Base-by-base conservation (phyloP, 1,140 invertebrate genomes). In the Heliconius nattereri region DNA sequence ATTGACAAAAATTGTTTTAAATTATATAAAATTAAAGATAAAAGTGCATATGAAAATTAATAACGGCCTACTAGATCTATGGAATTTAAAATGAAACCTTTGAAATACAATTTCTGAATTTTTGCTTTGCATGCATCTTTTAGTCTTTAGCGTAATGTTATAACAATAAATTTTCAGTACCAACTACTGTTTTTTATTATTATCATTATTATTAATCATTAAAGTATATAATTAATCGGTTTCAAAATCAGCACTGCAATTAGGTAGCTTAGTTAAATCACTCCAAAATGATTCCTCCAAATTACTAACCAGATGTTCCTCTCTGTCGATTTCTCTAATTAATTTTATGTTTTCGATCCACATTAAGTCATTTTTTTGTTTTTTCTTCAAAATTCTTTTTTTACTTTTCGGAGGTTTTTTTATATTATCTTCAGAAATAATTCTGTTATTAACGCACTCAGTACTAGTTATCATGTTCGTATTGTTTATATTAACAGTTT, bases 271-370 rank as follows among this genome's bases (percentile, higher is more conserved):
- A 52, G 79, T 45, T 71, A 60, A 83, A 73, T 91, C 86, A 9
- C 86, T 54, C 91, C 91, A 92, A 82, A 92, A 92, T 6, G 35
- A 40, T 45, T 87, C 86, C n/a, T 81, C 49, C 19, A 89, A 81
- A 72, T 79, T 75, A 45, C 71, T 75, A 16, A 85, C 40, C 37
- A 87, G 83, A 81, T 85, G 85, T 86, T 93, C 92, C 8, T 87
- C 76, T 16, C 54, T 72, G n/a, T 35, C 54, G 16, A 91, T 70
- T 81, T 87, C 83, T 74, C 91, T 85, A 0, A 92, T 81, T 54
- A 84, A 89, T 78, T 83, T 87, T 45, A 93, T 85, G 49, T 84
- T 86, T 80, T 89, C 84, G 35, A 92, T 29, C 92, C 91, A 93
- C 2, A 87, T 86, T 16, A 93, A 74, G 78, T 90, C 86, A 40